A percentile compares a stretch with the other conserved stretches of the same genome.
These are phyloP conservation scores for Neodontobutis hainanensis DNA, from an alignment of 2,113 vertebrate species.

Conservation along the genomic window DNA sequence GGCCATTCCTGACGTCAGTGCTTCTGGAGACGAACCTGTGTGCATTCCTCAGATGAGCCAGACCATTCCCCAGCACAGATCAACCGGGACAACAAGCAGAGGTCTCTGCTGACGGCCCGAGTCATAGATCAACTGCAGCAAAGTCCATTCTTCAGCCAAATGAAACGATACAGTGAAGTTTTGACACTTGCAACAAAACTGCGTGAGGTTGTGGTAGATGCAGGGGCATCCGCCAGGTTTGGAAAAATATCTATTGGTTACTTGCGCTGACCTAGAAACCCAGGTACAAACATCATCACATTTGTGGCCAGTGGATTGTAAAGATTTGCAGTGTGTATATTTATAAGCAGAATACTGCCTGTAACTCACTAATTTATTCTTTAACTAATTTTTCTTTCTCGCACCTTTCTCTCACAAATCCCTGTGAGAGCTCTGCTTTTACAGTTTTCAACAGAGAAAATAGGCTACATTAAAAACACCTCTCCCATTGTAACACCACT, in stretches of 20 bases:
- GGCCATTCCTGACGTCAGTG: slow-evolving; percentile 64
- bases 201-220: background rate
- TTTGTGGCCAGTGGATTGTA: slow-evolving; percentile 1
- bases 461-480: slow-evolving; percentile 12
- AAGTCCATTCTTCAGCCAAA: slow-evolving; percentile 10
- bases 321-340: slow-evolving; percentile 1
- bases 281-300: slow-evolving; percentile 17
- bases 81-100: slow-evolving; percentile 50
- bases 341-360: slow-evolving; percentile 3
- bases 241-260: slow-evolving; percentile 18
- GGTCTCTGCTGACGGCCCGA: slow-evolving; percentile 31
- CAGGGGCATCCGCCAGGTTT: slow-evolving; percentile 2
- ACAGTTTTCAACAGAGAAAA: slow-evolving; percentile 18
- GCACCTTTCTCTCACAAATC: slow-evolving; percentile 22
- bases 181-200: slow-evolving; percentile 9
- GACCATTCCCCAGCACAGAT: slow-evolving; percentile 36
- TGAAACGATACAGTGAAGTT: background rate
- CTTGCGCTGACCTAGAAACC: slow-evolving; percentile 39
- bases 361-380: background rate
- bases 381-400: slow-evolving; percentile 13
- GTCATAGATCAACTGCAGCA: slow-evolving; percentile 30
- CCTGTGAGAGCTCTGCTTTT: slow-evolving; percentile 20
- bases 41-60: slow-evolving; percentile 69
- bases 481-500: background rate
- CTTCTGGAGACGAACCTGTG: slow-evolving; percentile 58